These are phyloP conservation scores for Anthopleura sola DNA, from an alignment of 64 coral and sea anemone species.

Conservation along the genomic window DNA sequence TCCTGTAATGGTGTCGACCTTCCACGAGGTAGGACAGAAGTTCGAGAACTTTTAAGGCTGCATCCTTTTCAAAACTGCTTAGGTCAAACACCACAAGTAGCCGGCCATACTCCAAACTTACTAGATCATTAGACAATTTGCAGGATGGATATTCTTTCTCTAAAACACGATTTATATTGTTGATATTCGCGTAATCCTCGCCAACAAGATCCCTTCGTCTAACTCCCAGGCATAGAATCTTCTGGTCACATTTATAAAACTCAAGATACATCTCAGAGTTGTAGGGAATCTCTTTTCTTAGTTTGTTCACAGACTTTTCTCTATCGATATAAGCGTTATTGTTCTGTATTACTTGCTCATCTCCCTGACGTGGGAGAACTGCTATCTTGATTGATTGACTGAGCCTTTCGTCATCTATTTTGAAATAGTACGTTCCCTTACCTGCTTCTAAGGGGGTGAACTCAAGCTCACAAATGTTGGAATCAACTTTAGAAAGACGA, in stretches of 20 bases:
- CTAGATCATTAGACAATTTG: neutral
- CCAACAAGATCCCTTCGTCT: slow-evolving; percentile 2
- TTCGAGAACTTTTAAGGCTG: slow-evolving; percentile 2
- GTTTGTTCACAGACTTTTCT: neutral
- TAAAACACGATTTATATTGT: slow-evolving; percentile 54
- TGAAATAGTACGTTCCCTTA: neutral
- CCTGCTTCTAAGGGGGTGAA: neutral
- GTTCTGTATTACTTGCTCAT: neutral
- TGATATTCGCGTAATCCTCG: slow-evolving; percentile 43
- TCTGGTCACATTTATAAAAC: neutral
- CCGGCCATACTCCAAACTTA: neutral
- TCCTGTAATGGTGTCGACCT: slow-evolving; percentile 39
- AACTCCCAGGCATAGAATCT: neutral
- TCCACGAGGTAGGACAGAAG: slow-evolving; percentile 2
- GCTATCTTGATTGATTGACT: neutral
- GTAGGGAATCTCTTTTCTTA: neutral
- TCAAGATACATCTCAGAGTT: neutral
- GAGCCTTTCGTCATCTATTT: neutral
- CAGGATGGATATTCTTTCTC: neutral
- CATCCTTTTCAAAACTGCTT: neutral
- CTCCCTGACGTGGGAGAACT: neutral
- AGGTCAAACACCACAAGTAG: neutral
- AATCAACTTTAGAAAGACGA: neutral
- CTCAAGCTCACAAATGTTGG: neutral
- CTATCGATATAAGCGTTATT: neutral